Conservation (phyloP, 2,113 vertebrate species). For the Nymphicus hollandicus region DNA sequence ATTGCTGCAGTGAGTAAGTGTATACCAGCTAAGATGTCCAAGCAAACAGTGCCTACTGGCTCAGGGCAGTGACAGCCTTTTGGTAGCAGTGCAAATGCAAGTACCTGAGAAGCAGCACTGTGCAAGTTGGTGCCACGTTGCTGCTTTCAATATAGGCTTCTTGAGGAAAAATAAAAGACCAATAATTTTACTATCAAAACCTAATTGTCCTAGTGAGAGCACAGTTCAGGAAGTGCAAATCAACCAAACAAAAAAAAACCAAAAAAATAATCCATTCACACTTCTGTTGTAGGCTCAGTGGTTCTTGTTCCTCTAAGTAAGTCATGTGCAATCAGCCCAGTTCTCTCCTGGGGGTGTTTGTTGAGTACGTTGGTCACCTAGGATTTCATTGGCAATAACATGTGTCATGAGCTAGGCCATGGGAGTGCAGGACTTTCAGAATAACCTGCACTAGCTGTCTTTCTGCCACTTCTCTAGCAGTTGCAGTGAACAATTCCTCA, state of each 20-base stretch:
- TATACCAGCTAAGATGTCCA: not conserved
- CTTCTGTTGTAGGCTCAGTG: not conserved
- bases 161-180: not conserved
- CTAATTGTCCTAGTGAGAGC: not conserved
- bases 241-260: not conserved
- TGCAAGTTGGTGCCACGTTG: not conserved
- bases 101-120: not conserved
- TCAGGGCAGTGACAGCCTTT: not conserved
- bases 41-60: not conserved
- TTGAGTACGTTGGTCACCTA: not conserved
- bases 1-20: not conserved
- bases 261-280: not conserved
- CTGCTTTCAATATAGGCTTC: not conserved
- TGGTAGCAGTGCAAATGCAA: not conserved
- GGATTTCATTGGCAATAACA: not conserved
- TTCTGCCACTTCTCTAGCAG: not conserved
- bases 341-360: not conserved
- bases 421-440: not conserved
- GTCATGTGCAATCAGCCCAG: accelerated
- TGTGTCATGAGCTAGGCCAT: accelerated
- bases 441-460: not conserved
- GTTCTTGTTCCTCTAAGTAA: not conserved
- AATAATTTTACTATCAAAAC: not conserved
- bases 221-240: not conserved
- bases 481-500: not conserved